Base-by-base conservation (phyloP, 2,888 invertebrate genomes). In the Dasysyrphus albostriatus region DNA sequence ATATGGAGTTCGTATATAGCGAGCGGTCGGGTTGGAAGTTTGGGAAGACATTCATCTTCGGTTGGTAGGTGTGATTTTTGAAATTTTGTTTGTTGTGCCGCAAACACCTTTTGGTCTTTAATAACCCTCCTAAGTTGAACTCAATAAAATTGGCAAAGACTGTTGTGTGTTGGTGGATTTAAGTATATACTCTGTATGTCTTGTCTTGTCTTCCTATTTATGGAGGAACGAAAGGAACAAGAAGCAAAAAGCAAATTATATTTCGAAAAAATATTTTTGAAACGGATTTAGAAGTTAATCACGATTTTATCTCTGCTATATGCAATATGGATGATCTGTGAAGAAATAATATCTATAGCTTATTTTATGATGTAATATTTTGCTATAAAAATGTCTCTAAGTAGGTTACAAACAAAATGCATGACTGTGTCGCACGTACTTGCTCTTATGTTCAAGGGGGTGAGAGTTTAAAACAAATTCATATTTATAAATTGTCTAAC, bases 51-150 rank as follows among this genome's bases (percentile, higher is more conserved):
- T 87, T 75, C 87, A 87, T 87, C 83, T 87, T 87, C 44, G 75
- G 63, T 80, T 74, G 87, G 87, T 87, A 87, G 87, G 87, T 87
- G 87, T 87, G 87, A 87, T 83, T 87, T 83, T 75, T 44, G 65
- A 83, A 83, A 83, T 83, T 87, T 83, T 87, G 87, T 87, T 87
- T 87, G 87, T 87, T 87, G 87, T 87, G 87, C 87, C 87, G 87
- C 87, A 83, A 87, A 87, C 87, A 87, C 87, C 87, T 87, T 87
- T 87, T 72, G 75, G 58, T 75, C 70, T 83, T 87, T 87, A 87
- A 87, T 87, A 87, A 78, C 77, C 75, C 83, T 79, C 19, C 79
- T 87, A 65, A 82, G 83, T 83, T 83, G 83, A 67, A 59, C 85
- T 85, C 77, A 81, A 77, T 85, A 74, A 85, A 82, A 85, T 82